A percentile compares a stretch with the other conserved stretches of the same genome.
These are phyloP conservation scores for Muscicapa comitata DNA, from an alignment of 2,797 vertebrate genomes.

Conservation along the genomic window DNA sequence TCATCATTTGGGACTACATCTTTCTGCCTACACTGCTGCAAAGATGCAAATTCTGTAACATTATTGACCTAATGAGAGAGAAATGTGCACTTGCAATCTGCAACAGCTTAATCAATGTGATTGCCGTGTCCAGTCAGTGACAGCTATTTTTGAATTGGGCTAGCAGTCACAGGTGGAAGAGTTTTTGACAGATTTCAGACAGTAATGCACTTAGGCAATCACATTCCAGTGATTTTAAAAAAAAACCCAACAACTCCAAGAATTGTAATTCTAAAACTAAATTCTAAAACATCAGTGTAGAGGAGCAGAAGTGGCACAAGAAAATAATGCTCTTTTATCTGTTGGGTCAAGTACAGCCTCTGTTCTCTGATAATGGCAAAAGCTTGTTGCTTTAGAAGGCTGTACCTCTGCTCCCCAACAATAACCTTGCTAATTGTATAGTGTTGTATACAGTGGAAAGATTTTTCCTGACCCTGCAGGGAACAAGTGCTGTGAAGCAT, in stretches of 20 bases:
- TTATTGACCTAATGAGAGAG: neutral
- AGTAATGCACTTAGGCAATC: neutral
- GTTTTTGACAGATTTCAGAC: conserved; percentile 31
- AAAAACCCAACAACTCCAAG: neutral
- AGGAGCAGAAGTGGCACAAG: neutral
- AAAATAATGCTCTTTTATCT: neutral
- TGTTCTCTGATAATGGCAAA: neutral
- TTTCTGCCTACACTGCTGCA: neutral
- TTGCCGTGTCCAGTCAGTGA: neutral
- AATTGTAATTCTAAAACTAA: neutral
- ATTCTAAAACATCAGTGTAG: neutral
- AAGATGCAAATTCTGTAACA: neutral
- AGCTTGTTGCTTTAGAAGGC: conserved; percentile 23
- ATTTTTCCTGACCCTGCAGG: conserved; percentile 40
- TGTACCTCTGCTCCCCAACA: conserved; percentile 35
- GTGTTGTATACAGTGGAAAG: neutral
- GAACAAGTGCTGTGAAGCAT: conserved; percentile 44
- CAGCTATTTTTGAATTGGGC: conserved; percentile 6
- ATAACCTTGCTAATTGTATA: conserved; percentile 26
- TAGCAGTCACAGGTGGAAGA: neutral
- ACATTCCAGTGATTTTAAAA: neutral
- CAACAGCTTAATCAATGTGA: neutral
- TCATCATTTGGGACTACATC: neutral
- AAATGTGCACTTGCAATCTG: neutral
- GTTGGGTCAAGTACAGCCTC: neutral